Conservation (phyloP, 2,797 vertebrate species). For the Danionella dracula region DNA sequence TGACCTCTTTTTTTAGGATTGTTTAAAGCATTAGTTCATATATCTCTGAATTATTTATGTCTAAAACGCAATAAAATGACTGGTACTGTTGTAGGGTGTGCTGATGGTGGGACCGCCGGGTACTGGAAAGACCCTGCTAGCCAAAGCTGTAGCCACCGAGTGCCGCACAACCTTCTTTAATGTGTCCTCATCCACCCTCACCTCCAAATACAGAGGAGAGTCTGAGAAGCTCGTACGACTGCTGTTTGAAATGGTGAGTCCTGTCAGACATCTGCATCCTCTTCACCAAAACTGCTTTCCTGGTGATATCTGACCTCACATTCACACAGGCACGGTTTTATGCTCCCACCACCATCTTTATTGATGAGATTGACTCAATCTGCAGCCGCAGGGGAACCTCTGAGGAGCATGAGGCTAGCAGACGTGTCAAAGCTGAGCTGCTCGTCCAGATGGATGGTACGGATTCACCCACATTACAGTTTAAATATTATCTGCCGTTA, state of each 20-base stretch:
- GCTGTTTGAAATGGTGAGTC: slow-evolving; percentile 93
- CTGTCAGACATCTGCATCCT: background rate
- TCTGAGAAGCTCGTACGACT: slow-evolving; percentile 96
- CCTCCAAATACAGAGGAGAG: slow-evolving; percentile 97
- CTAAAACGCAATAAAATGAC: no score
- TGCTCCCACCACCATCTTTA: slow-evolving; percentile 96
- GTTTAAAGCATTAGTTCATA: no score
- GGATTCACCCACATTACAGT: background rate
- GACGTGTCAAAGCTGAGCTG: slow-evolving; percentile 92
- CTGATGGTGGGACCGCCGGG: slow-evolving; percentile 97
- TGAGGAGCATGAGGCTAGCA: slow-evolving; percentile 94
- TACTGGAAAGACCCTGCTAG: slow-evolving; percentile 93
- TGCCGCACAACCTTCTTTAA: slow-evolving; percentile 99
- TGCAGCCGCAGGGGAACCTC: slow-evolving; percentile 96
- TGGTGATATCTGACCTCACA: background rate
- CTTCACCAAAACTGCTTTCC: background rate
- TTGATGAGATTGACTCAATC: slow-evolving; percentile 97
- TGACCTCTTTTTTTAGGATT: background rate
- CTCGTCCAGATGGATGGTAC: slow-evolving; percentile 98
- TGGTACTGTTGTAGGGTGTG: slow-evolving; percentile 73
- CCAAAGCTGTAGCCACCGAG: slow-evolving; percentile 97
- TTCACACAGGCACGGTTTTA: slow-evolving; percentile 85
- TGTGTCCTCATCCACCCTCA: slow-evolving; percentile 93
- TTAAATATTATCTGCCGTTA: no score
- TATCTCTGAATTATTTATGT: no score